These are phyloP conservation scores for Tachysurus fulvidraco DNA, from an alignment of 2,113 vertebrate genomes.

Conservation along the genomic window DNA sequence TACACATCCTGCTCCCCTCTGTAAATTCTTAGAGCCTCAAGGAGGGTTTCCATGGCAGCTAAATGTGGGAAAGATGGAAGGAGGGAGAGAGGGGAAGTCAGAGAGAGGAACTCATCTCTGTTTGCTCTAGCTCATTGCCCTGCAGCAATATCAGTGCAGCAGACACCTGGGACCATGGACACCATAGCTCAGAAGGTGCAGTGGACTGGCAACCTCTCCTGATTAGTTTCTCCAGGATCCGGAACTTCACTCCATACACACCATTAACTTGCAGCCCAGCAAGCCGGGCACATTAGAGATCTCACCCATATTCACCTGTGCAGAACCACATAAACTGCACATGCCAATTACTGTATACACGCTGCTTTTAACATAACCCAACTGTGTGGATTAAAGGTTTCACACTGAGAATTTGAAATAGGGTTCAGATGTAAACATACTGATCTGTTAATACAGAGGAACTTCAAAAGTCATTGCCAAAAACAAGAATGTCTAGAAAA, in stretches of 20 bases:
- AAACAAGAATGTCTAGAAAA: not conserved
- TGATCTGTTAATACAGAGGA: not conserved
- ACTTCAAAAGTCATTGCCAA: not conserved
- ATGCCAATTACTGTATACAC: constrained; percentile 34
- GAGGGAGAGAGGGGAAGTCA: constrained; percentile 30
- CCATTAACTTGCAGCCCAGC: constrained; percentile 66
- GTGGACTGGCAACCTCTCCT: constrained; percentile 67
- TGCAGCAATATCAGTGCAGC: constrained; percentile 66
- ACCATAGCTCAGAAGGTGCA: constrained; percentile 65
- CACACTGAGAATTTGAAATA: not conserved
- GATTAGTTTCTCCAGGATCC: constrained; percentile 75
- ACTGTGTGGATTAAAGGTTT: not conserved
- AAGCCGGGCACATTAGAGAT: constrained; percentile 62
- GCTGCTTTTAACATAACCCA: not conserved
- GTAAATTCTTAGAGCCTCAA: not conserved
- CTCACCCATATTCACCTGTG: constrained; percentile 59
- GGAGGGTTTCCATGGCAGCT: constrained; percentile 44
- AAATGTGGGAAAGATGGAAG: constrained; percentile 17
- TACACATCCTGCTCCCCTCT: not conserved
- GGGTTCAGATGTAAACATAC: not conserved
- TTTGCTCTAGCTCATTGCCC: constrained; percentile 73
- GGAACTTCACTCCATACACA: constrained; percentile 69
- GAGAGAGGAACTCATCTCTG: constrained; percentile 52
- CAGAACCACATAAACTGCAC: constrained; percentile 12
- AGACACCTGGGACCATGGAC: constrained; percentile 72